Evolutionary conservation across 2,113 vertebrate genomes (phyloP).

Genomic region (Seriola quinqueradiata): DNA sequence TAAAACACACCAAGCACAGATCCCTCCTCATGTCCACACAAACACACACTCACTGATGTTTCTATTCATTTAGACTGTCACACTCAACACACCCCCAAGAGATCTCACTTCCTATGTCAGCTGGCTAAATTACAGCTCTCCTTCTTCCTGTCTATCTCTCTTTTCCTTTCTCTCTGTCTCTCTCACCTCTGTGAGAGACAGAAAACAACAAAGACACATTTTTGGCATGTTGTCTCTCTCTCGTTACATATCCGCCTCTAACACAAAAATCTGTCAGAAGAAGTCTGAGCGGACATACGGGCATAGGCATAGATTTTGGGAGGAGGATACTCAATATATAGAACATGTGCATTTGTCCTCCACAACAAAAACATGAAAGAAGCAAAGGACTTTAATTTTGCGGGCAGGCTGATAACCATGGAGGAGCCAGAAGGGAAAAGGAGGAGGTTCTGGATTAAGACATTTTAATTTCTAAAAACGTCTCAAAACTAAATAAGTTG

Average conservation of each 20-base stretch:
- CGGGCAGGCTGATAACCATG: too few relatives aligned
- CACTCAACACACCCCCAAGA: slow-evolving; percentile 90
- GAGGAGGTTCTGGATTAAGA: too few relatives aligned
- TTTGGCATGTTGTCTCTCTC: slow-evolving; percentile 34
- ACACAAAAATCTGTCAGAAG: slow-evolving; percentile 52
- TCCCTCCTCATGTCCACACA: slow-evolving; percentile 65
- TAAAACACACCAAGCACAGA: slow-evolving; percentile 66
- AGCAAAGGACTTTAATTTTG: too few relatives aligned
- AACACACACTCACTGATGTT: slow-evolving; percentile 82
- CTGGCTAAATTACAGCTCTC: slow-evolving; percentile 88
- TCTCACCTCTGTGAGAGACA: slow-evolving; percentile 57
- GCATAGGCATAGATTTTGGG: too few relatives aligned
- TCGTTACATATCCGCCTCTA: slow-evolving; percentile 17
- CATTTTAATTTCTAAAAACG: too few relatives aligned
- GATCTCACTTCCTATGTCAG: slow-evolving; percentile 91
- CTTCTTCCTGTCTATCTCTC: slow-evolving; percentile 45
- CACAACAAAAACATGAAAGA: too few relatives aligned
- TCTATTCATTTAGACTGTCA: slow-evolving; percentile 93
- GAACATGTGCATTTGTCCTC: too few relatives aligned
- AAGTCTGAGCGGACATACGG: slow-evolving; percentile 21
- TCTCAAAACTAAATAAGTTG: too few relatives aligned
- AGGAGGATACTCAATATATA: too few relatives aligned
- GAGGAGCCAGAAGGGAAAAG: too few relatives aligned
- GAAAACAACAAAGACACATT: slow-evolving; percentile 35
- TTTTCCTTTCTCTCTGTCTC: slow-evolving; percentile 41